phyloP scores from a whole-genome alignment of 2,797 vertebrate genomes.

The Melopsittacus undulatus region DNA sequence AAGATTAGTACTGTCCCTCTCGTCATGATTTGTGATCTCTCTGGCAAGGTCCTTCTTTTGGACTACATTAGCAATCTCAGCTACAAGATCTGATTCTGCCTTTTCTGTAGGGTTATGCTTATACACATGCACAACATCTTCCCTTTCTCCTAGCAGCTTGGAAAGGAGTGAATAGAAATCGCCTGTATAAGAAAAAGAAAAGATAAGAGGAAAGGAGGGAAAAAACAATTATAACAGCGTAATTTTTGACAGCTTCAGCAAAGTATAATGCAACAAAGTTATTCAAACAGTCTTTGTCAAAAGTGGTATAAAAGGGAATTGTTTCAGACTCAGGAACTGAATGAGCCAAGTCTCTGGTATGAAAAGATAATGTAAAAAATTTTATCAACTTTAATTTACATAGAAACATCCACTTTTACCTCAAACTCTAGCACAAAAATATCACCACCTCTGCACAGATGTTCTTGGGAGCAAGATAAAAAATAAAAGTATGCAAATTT shows the following conservation, averaged over 20 bases:
- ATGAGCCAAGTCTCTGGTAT: not conserved
- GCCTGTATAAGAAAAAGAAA: slow-evolving; percentile 84
- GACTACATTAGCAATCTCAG: slow-evolving; percentile 90
- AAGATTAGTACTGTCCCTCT: slow-evolving; percentile 83
- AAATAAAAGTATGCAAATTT: not conserved
- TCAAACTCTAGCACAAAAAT: not conserved
- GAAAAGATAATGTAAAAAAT: not conserved
- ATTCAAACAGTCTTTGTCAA: not conserved
- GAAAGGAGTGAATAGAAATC: slow-evolving; percentile 95
- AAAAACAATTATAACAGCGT: slow-evolving; percentile 50
- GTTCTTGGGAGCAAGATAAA: not conserved
- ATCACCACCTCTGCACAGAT: not conserved
- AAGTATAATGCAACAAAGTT: slow-evolving; percentile 13
- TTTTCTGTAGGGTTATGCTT: slow-evolving; percentile 86
- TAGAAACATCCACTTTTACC: not conserved
- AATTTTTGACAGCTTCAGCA: slow-evolving; percentile 21
- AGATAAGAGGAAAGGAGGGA: slow-evolving; percentile 54
- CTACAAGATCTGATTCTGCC: slow-evolving; percentile 85
- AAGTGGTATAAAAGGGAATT: not conserved
- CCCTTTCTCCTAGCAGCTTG: slow-evolving; percentile 91
- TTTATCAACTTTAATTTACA: slow-evolving; percentile 1
- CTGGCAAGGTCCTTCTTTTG: slow-evolving; percentile 88
- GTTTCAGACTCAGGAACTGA: not conserved
- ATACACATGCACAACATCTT: slow-evolving; percentile 86
- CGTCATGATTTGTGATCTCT: slow-evolving; percentile 76